Percentiles rank a stretch among this genome's conserved stretches.
Evolutionary conservation across 2,797 vertebrate species (phyloP).

Genomic region (Neosilurus hyrtlii): DNA sequence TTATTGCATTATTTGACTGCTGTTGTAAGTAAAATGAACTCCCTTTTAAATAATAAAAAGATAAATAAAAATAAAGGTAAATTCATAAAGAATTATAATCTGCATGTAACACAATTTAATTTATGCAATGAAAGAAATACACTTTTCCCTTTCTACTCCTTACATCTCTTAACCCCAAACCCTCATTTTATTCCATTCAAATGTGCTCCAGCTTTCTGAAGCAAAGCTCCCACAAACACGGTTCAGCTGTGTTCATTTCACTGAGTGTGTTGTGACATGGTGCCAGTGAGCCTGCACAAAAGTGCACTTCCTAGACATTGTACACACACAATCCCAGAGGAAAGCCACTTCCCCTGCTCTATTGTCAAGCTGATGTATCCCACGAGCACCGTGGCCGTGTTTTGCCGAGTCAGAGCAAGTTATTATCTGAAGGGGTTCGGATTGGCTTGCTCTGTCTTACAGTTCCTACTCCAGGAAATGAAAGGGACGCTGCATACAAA

Average conservation of each 20-base stretch:
- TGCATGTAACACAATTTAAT: background rate
- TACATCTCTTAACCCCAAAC: background rate
- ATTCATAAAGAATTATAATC: background rate
- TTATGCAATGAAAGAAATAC: background rate
- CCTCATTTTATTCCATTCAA: background rate
- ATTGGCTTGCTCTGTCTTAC: conserved; percentile 27
- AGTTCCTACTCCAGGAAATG: conserved; percentile 58
- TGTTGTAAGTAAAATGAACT: background rate
- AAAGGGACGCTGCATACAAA: conserved; percentile 68
- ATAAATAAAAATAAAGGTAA: background rate
- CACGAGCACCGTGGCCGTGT: conserved; percentile 44
- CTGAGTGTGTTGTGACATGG: conserved; percentile 3
- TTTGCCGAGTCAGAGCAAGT: conserved; percentile 65
- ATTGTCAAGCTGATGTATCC: conserved; percentile 43
- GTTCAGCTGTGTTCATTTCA: conserved; percentile 20
- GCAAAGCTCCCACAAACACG: background rate
- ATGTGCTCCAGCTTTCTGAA: background rate
- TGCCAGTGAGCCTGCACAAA: conserved; percentile 41
- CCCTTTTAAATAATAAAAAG: background rate
- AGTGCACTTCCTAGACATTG: conserved; percentile 52
- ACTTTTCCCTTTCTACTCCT: background rate
- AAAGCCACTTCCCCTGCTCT: conserved; percentile 40
- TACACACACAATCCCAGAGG: conserved; percentile 36
- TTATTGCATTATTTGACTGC: background rate
- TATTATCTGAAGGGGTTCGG: conserved; percentile 57